phyloP scores from a whole-genome alignment of 2,797 vertebrate genomes.

The Eremophila alpestris region DNA sequence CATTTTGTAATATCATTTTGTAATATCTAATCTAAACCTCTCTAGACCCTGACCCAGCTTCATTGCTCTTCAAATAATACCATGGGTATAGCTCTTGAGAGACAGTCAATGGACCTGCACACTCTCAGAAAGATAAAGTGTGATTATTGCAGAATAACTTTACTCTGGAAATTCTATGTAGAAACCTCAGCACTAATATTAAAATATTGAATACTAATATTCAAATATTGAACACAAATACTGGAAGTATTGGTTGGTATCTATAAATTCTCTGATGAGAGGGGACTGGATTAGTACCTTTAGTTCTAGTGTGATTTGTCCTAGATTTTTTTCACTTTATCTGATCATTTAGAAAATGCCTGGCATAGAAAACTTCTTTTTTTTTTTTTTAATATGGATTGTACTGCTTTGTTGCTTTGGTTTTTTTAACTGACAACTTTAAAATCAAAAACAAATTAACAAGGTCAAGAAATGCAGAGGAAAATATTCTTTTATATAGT shows the following conservation, averaged over 20 bases:
- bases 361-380: not conserved
- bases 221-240: not conserved
- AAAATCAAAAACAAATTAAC: not conserved
- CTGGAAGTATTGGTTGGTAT: not conserved
- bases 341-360: not conserved
- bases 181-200: not conserved
- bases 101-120: not conserved
- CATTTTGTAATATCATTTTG: not conserved
- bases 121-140: not conserved
- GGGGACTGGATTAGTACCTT: not conserved
- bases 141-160: not conserved
- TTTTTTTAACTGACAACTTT: not conserved
- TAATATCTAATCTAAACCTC: not conserved
- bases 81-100: rapidly evolving
- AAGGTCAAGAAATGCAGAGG: not conserved
- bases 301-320: not conserved
- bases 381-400: not conserved
- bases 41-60: not conserved
- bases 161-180: not conserved
- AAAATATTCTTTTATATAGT: not conserved
- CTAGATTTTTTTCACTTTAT: not conserved
- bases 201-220: not conserved
- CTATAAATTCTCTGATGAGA: not conserved
- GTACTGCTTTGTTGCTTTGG: not conserved
- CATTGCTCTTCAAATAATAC: not conserved